Evolutionary conservation across 2,888 invertebrate genomes (phyloP).

Genomic region (Polyommatus iphigenia): DNA sequence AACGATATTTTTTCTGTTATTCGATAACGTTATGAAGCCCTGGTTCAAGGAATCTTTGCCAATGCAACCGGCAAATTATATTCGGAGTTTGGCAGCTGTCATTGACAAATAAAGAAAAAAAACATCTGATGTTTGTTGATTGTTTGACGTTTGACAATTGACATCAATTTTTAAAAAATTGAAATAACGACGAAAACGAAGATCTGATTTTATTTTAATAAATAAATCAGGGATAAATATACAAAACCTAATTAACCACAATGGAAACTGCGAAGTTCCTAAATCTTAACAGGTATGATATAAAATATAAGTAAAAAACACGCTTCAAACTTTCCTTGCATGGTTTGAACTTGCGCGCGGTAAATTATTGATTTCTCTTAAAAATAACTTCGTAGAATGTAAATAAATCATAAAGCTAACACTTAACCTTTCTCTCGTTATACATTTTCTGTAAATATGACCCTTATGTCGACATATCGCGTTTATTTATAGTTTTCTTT

Average conservation of each 20-base stretch:
- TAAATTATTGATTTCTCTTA: conserved; percentile 76
- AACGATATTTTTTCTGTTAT: no score
- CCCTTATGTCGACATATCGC: conserved; percentile 10
- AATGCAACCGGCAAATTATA: not conserved
- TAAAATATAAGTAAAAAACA: not conserved
- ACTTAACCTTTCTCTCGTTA: conserved; percentile 54
- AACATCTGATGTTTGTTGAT: not conserved
- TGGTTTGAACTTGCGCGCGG: conserved; percentile 74
- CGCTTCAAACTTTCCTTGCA: conserved; percentile 35
- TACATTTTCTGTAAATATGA: conserved; percentile 28
- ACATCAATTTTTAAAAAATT: conserved; percentile 45
- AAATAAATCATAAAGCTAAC: conserved; percentile 74
- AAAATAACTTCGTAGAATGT: conserved; percentile 75
- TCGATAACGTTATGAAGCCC: no score
- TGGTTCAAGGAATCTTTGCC: not conserved
- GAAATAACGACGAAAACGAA: conserved; percentile 36
- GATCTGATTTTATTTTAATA: not conserved
- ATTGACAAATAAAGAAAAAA: no score
- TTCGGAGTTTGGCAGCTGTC: not conserved
- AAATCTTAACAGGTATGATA: conserved; percentile 54
- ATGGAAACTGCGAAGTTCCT: conserved; percentile 54
- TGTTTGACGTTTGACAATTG: conserved; percentile 42
- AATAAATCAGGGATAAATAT: conserved; percentile 21
- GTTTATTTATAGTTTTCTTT: conserved; percentile 29
- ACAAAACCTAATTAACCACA: conserved; percentile 26